Conservation (phyloP, 2,888 invertebrate species). For the Tipula vernalis region DNA sequence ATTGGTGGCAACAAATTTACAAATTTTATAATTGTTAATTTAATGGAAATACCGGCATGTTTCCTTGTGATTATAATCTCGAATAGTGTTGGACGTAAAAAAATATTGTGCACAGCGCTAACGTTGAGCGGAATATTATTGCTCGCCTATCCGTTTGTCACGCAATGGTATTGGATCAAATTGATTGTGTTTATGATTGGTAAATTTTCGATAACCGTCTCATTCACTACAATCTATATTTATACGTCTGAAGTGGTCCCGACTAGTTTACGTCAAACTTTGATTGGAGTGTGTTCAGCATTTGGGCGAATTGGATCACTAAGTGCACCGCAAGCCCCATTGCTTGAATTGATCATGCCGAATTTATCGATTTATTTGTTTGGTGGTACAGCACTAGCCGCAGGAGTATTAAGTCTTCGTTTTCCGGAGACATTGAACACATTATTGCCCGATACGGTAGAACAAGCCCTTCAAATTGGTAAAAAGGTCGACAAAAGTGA, state of each 20-base stretch:
- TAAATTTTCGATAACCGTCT: constrained; percentile 51
- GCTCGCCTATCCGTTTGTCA: constrained; percentile 27
- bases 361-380: constrained; percentile 41
- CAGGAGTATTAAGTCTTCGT: constrained; percentile 39
- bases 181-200: constrained; percentile 42
- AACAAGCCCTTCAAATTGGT: constrained; percentile 37
- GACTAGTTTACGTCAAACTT: constrained; percentile 49
- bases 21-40: constrained; percentile 49
- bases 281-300: constrained; percentile 55
- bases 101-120: constrained; percentile 43
- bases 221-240: constrained; percentile 53
- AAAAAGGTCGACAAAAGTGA: not conserved
- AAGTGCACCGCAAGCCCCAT: constrained; percentile 56
- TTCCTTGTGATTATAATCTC: constrained; percentile 52
- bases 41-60: constrained; percentile 57
- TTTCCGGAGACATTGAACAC: constrained; percentile 45
- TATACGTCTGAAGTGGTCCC: constrained; percentile 62
- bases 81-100: constrained; percentile 49
- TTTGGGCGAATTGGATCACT: constrained; percentile 55
- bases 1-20: constrained; percentile 60
- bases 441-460: constrained; percentile 42
- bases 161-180: constrained; percentile 17
- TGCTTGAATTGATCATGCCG: constrained; percentile 29
- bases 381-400: constrained; percentile 38
- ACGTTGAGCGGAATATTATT: constrained; percentile 38